phyloP scores from a whole-genome alignment of 2,113 vertebrate genomes.

The Alosa alosa region DNA sequence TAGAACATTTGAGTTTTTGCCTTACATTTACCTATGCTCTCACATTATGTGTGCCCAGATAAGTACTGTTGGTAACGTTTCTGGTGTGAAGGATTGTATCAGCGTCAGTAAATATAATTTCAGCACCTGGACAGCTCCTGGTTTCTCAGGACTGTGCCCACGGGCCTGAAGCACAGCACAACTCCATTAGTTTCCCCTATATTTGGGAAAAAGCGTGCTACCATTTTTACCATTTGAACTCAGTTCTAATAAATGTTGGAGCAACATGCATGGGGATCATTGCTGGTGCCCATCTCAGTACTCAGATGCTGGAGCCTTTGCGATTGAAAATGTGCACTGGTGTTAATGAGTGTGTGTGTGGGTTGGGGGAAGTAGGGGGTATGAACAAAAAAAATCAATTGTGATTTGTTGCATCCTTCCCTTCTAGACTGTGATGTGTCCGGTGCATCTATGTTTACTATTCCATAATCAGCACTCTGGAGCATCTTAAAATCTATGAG shows the following conservation, averaged over 20 bases:
- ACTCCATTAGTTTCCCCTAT: not conserved
- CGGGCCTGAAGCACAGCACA: not conserved
- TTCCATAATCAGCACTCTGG: slow-evolving; percentile 32
- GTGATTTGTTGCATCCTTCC: slow-evolving; percentile 25
- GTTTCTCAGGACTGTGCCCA: not conserved
- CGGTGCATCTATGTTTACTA: slow-evolving; percentile 27
- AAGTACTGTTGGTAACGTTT: not conserved
- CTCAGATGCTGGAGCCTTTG: not conserved
- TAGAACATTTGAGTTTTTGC: not conserved
- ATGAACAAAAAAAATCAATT: not conserved
- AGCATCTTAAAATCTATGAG: slow-evolving; percentile 49
- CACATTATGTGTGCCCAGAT: not conserved
- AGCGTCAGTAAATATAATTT: not conserved
- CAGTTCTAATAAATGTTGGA: not conserved
- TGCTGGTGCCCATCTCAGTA: not conserved
- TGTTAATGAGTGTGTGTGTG: not conserved
- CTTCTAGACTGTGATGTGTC: slow-evolving; percentile 32
- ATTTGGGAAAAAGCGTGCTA: not conserved
- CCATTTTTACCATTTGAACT: not conserved
- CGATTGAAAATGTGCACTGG: not conserved
- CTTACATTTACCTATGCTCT: not conserved
- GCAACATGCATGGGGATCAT: not conserved
- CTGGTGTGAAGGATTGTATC: not conserved
- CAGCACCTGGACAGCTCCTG: slow-evolving; percentile 37
- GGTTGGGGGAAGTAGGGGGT: not conserved